A percentile compares a stretch with the other conserved stretches of the same genome.
These are phyloP conservation scores for Solea senegalensis DNA, from an alignment of 2,113 vertebrate species.

Conservation along the genomic window DNA sequence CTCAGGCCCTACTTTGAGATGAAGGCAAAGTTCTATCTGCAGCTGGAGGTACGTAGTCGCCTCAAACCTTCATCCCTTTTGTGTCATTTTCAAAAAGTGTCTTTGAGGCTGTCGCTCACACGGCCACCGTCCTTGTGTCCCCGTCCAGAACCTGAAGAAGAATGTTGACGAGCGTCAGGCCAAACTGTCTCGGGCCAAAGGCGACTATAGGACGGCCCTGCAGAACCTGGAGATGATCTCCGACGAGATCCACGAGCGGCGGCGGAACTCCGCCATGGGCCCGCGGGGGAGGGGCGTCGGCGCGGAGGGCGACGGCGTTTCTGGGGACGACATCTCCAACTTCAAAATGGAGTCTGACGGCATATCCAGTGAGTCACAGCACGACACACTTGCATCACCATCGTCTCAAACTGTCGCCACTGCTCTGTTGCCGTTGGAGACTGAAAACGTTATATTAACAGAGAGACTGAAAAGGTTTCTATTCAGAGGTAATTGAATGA, in stretches of 20 bases:
- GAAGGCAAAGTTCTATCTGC: constrained; percentile 95
- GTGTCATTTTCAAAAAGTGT: too few relatives aligned
- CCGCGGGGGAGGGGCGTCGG: constrained; percentile 92
- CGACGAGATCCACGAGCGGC: constrained; percentile 94
- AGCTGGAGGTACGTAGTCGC: constrained; percentile 88
- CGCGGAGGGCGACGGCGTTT: constrained; percentile 82
- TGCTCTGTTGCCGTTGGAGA: too few relatives aligned
- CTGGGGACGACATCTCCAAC: constrained; percentile 81
- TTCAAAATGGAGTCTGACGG: constrained; percentile 87
- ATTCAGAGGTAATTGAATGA: too few relatives aligned
- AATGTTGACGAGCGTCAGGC: constrained; percentile 94
- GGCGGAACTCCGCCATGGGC: constrained; percentile 87
- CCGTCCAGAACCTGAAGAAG: constrained; percentile 91
- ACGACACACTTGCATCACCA: too few relatives aligned
- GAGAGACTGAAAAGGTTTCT: too few relatives aligned
- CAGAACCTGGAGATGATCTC: constrained; percentile 97
- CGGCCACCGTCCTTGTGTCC: not conserved
- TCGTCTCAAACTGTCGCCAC: too few relatives aligned
- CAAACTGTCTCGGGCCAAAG: constrained; percentile 90
- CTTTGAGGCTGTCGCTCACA: too few relatives aligned
- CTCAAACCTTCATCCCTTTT: too few relatives aligned
- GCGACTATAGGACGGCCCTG: constrained; percentile 92
- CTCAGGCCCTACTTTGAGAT: constrained; percentile 96
- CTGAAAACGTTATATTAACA: too few relatives aligned
- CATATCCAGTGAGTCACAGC: constrained; percentile 87